phyloP scores from a whole-genome alignment of 2,113 vertebrate species.

The Catharus fuscescens region DNA sequence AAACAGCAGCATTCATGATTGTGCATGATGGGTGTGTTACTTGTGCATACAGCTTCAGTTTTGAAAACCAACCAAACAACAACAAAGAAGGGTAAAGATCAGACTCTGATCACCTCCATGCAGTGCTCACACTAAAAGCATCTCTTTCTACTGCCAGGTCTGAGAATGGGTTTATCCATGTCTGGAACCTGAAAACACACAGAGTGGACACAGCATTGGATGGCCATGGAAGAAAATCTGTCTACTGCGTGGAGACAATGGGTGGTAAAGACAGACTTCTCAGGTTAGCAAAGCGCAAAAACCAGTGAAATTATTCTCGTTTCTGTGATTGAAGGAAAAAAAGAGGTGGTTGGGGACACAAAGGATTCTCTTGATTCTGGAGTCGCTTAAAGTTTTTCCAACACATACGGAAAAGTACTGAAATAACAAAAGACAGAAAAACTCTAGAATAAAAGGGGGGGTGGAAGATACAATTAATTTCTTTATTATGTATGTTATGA shows the following conservation, averaged over 20 bases:
- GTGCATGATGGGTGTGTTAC: background rate
- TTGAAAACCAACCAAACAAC: background rate
- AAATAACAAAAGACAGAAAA: background rate
- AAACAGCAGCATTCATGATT: background rate
- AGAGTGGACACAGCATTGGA: conserved; percentile 78
- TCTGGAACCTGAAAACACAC: conserved; percentile 89
- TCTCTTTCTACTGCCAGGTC: conserved; percentile 75
- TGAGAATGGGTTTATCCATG: conserved; percentile 82
- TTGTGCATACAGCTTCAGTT: background rate
- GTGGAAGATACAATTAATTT: background rate
- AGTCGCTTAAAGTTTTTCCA: background rate
- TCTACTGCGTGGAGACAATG: conserved; percentile 82
- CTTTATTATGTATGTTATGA: background rate
- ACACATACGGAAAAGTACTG: background rate
- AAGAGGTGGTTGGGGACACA: rapidly evolving
- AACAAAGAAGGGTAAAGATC: background rate
- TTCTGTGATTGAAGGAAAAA: background rate
- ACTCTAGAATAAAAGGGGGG: background rate
- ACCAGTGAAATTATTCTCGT: background rate
- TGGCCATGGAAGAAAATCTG: conserved; percentile 84
- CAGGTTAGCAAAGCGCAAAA: conserved; percentile 76
- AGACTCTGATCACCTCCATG: background rate
- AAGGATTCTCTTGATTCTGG: background rate
- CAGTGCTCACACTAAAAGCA: background rate
- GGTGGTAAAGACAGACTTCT: conserved; percentile 74